A percentile compares a stretch with the other conserved stretches of the same genome.
These are phyloP conservation scores for Tupaia tana DNA, from an alignment of 2,113 vertebrate species.

Conservation along the genomic window DNA sequence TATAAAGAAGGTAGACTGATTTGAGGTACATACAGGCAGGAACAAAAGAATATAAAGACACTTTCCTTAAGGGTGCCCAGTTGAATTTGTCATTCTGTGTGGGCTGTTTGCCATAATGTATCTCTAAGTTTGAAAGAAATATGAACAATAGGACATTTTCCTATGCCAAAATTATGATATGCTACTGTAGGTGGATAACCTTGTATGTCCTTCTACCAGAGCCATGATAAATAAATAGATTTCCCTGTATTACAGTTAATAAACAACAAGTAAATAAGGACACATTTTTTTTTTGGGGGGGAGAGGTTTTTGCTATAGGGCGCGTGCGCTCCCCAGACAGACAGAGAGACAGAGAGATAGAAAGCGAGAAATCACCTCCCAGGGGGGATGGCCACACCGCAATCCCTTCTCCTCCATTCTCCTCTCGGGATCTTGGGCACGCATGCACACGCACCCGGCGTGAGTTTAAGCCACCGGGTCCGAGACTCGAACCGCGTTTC, in stretches of 20 bases:
- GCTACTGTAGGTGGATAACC: neutral
- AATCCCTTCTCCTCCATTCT: too few species aligned
- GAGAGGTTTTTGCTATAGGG: too few species aligned
- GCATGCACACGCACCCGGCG: too few species aligned
- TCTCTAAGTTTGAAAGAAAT: neutral
- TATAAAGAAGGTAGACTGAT: neutral
- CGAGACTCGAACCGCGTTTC: too few species aligned
- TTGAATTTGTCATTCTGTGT: too few species aligned
- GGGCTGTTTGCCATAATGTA: neutral
- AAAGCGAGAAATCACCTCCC: too few species aligned
- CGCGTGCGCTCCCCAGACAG: too few species aligned
- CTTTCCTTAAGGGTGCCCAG: neutral
- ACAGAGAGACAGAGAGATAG: too few species aligned
- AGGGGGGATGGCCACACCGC: too few species aligned
- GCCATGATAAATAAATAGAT: neutral
- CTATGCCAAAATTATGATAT: neutral
- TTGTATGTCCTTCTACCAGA: neutral
- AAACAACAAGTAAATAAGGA: neutral
- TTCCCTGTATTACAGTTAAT: neutral
- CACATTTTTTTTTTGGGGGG: too few species aligned
- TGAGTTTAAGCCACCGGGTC: too few species aligned
- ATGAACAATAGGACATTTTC: neutral
- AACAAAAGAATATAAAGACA: neutral
- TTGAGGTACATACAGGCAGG: neutral
- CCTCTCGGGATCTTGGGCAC: too few species aligned